Evolutionary conservation across 2,113 vertebrate species (phyloP).

Genomic region (Parus major): DNA sequence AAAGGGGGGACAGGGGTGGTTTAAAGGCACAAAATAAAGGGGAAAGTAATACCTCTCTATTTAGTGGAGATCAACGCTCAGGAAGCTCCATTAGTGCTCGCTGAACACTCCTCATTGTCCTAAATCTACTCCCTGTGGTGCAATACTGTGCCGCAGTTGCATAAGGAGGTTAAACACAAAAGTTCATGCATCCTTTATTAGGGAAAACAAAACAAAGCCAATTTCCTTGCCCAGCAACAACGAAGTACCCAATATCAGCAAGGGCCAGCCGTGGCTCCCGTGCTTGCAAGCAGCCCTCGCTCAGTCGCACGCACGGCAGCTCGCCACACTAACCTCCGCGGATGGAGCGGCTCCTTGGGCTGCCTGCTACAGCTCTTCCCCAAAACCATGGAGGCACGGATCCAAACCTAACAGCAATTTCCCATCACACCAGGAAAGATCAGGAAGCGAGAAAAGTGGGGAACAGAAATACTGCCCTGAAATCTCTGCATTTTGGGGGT

Average conservation of each 20-base stretch:
- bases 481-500: neutral
- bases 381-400: neutral
- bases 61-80: conserved; percentile 54
- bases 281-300: neutral
- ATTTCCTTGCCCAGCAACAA: neutral
- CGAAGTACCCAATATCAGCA: neutral
- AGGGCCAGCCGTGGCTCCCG: neutral
- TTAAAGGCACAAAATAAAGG: conserved; percentile 66
- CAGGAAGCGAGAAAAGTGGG: neutral
- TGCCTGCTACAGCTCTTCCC: neutral
- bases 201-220: conserved; percentile 1
- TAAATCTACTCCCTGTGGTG: conserved; percentile 57
- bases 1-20: rapidly evolving
- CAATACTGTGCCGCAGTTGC: conserved; percentile 57
- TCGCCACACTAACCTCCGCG: neutral
- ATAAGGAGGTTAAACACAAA: conserved; percentile 60
- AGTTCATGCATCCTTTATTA: conserved; percentile 61
- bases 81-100: conserved; percentile 34
- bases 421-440: neutral
- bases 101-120: conserved; percentile 44
- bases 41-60: conserved; percentile 60
- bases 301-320: rapidly evolving
- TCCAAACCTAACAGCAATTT: conserved; percentile 15
- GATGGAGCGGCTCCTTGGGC: neutral
- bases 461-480: neutral